These are phyloP conservation scores for Baronia brevicornis DNA, from an alignment of 2,888 invertebrate species.

Conservation along the genomic window DNA sequence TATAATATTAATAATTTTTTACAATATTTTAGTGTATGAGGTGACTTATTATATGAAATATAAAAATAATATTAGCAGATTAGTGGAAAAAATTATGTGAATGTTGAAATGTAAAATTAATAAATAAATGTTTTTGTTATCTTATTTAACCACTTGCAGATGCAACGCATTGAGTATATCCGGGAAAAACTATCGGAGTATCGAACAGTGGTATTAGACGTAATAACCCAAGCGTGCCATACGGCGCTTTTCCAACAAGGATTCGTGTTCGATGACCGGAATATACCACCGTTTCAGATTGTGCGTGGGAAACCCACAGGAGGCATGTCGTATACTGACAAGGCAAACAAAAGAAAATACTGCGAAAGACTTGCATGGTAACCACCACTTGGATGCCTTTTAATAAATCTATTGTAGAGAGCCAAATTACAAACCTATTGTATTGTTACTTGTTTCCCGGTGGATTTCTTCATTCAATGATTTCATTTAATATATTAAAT, in stretches of 20 bases:
- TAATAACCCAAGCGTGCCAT: constrained; percentile 79
- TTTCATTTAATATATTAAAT: too few relatives aligned
- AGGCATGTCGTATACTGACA: constrained; percentile 91
- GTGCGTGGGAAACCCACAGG: constrained; percentile 77
- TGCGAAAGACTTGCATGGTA: constrained; percentile 87
- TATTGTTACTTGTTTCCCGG: too few relatives aligned
- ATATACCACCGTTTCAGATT: constrained; percentile 60
- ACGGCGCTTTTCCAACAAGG: constrained; percentile 84
- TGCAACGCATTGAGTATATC: constrained; percentile 59
- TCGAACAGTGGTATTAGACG: constrained; percentile 57
- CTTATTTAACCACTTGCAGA: constrained; percentile 38
- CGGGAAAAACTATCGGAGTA: constrained; percentile 46
- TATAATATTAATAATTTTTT: too few relatives aligned
- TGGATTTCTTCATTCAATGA: too few relatives aligned
- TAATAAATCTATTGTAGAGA: constrained; percentile 1
- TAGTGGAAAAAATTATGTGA: too few relatives aligned
- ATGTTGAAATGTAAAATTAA: too few relatives aligned
- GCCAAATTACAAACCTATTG: too few relatives aligned
- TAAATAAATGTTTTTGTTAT: not conserved
- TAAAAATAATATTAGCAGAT: too few relatives aligned
- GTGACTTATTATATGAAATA: too few relatives aligned
- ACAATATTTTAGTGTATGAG: too few relatives aligned
- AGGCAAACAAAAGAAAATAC: constrained; percentile 87
- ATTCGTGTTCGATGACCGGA: constrained; percentile 85
- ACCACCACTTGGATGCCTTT: constrained; percentile 8